Percentiles rank a stretch among this genome's conserved stretches.
Evolutionary conservation across 2,888 invertebrate genomes (phyloP).

Genomic region (Anticlea derivata): DNA sequence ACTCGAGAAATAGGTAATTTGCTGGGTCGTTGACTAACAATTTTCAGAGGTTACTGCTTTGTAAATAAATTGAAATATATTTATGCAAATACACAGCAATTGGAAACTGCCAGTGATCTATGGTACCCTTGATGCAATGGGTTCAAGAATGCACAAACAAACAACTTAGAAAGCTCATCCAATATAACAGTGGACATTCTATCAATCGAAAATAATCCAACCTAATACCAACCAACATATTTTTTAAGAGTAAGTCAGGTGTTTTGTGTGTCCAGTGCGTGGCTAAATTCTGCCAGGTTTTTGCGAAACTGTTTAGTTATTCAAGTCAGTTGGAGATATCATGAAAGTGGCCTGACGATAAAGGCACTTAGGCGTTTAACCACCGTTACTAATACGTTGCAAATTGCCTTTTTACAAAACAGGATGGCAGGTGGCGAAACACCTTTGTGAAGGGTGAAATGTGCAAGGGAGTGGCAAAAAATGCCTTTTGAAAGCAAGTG

Average conservation of each 20-base stretch:
- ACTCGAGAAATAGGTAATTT: neutral
- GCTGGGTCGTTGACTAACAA: neutral
- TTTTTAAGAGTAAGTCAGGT: no score
- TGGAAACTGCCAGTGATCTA: no score
- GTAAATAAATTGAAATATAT: neutral
- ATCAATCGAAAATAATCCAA: no score
- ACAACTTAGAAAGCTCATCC: no score
- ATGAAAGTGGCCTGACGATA: slow-evolving; percentile 17
- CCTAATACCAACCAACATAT: neutral
- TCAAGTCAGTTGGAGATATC: slow-evolving; percentile 11
- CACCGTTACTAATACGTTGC: slow-evolving; percentile 33
- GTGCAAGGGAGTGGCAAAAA: slow-evolving; percentile 29
- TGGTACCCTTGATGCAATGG: no score
- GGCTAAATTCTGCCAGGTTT: neutral
- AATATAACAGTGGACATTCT: no score
- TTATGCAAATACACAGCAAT: no score
- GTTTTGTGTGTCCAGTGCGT: neutral
- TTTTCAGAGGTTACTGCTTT: neutral
- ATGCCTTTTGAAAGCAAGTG: slow-evolving; percentile 9
- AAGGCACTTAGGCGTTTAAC: slow-evolving; percentile 22
- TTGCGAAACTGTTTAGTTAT: slow-evolving; percentile 3
- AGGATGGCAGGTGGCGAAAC: slow-evolving; percentile 50
- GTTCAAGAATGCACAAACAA: no score
- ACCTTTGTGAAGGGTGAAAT: slow-evolving; percentile 43
- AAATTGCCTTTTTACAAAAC: slow-evolving; percentile 37